Conservation (phyloP, 1,140 invertebrate species). For the Musca domestica region DNA sequence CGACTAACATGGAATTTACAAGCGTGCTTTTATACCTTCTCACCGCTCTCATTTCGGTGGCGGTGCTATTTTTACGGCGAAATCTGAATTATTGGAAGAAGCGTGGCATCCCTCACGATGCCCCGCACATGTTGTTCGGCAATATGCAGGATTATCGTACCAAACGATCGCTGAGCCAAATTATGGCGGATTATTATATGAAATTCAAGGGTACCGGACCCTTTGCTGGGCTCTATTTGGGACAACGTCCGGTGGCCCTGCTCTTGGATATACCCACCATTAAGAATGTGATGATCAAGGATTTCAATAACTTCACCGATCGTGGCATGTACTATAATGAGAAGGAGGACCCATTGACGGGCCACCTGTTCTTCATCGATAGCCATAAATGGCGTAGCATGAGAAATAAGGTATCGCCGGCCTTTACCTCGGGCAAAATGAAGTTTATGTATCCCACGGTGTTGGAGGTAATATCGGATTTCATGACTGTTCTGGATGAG, state of each 20-base stretch:
- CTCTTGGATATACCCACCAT: slow-evolving; percentile 59
- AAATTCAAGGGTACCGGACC: slow-evolving; percentile 36
- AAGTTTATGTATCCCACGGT: slow-evolving; percentile 54
- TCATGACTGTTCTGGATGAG: slow-evolving; percentile 8
- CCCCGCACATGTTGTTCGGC: slow-evolving; percentile 44
- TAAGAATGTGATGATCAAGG: slow-evolving; percentile 58
- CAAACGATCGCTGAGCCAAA: slow-evolving; percentile 27
- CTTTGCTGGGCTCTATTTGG: slow-evolving; percentile 38
- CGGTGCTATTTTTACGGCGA: slow-evolving; percentile 31
- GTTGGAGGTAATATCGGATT: background rate
- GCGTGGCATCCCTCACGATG: slow-evolving; percentile 51
- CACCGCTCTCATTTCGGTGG: slow-evolving; percentile 25
- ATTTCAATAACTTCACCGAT: slow-evolving; percentile 59
- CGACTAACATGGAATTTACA: background rate
- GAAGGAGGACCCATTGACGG: slow-evolving; percentile 53
- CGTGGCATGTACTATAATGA: slow-evolving; percentile 43
- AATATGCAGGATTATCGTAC: slow-evolving; percentile 36
- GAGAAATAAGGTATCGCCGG: slow-evolving; percentile 60
- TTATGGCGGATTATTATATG: slow-evolving; percentile 38
- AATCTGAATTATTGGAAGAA: slow-evolving; percentile 51
- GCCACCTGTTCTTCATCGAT: slow-evolving; percentile 54
- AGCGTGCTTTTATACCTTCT: background rate
- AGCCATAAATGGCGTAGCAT: slow-evolving; percentile 60
- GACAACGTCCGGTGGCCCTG: slow-evolving; percentile 54
- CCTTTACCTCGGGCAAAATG: slow-evolving; percentile 61